phyloP scores from a whole-genome alignment of 2,797 vertebrate species.

The Onychomys torridus region DNA sequence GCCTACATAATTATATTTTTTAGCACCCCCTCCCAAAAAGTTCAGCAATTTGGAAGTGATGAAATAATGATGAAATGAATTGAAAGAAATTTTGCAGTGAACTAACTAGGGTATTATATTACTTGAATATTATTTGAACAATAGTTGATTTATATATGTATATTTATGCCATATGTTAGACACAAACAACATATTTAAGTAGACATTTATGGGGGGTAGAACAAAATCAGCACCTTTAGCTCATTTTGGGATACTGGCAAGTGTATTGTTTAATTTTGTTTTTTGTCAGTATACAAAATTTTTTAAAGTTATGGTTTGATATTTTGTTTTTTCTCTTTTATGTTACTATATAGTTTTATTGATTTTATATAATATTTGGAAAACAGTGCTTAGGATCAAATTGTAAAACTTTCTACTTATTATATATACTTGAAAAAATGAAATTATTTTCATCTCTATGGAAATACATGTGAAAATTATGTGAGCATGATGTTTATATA shows the following conservation, averaged over 20 bases:
- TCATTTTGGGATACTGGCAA: constrained; percentile 44
- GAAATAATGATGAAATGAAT: constrained; percentile 45
- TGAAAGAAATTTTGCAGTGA: not conserved
- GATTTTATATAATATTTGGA: constrained; percentile 3
- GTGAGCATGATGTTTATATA: not conserved
- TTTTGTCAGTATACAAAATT: not conserved
- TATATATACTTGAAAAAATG: constrained; percentile 37
- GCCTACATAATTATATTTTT: not conserved
- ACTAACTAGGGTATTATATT: not conserved
- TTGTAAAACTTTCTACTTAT: not conserved
- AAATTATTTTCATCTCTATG: not conserved
- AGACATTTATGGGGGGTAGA: not conserved
- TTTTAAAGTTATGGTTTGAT: not conserved
- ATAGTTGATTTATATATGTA: not conserved
- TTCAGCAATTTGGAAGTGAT: not conserved
- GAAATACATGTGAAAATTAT: not conserved
- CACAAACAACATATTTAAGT: not conserved
- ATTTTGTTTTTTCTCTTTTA: not conserved
- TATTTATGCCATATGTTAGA: not conserved
- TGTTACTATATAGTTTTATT: not conserved
- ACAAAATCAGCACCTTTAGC: not conserved
- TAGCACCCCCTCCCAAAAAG: not conserved
- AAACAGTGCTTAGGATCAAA: not conserved
- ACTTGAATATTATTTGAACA: not conserved
- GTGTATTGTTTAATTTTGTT: constrained; percentile 19